phyloP scores from a whole-genome alignment of 1,140 invertebrate species.

The Drosophila suzukii region DNA sequence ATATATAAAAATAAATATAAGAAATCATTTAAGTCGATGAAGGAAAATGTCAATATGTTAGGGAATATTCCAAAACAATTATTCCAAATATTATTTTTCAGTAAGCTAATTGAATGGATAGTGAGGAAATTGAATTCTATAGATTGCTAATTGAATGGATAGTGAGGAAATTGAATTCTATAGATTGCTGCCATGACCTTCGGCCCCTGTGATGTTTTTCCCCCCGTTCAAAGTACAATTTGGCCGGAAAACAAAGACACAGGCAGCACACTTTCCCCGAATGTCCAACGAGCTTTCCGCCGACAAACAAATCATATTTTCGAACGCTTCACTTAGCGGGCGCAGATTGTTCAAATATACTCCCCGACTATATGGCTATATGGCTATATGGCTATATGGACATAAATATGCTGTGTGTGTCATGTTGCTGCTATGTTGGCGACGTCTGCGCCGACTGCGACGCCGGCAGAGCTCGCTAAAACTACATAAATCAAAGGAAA shows the following conservation, averaged over 20 bases:
- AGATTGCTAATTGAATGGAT: neutral
- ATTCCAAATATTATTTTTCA: no score
- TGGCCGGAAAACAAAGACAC: neutral
- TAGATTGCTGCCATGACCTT: constrained; percentile 9
- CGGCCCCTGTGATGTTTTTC: neutral
- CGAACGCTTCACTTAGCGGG: neutral
- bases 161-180: no score
- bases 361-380: neutral
- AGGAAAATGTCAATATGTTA: no score
- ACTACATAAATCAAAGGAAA: constrained; percentile 77
- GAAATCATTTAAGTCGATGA: no score
- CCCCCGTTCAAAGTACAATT: constrained; percentile 16
- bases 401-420: constrained; percentile 42
- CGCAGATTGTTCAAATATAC: constrained; percentile 29
- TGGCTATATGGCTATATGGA: constrained; percentile 21
- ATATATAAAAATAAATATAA: no score
- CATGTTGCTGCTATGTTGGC: constrained; percentile 30
- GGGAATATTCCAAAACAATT: no score
- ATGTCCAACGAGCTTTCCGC: constrained; percentile 17
- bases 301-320: constrained; percentile 38
- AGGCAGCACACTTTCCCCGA: constrained; percentile 26
- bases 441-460: constrained; percentile 5
- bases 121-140: no score
- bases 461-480: constrained; percentile 62
- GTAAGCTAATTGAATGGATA: no score